Conservation (phyloP, 2,888 invertebrate species). For the Alsophila aescularia region DNA sequence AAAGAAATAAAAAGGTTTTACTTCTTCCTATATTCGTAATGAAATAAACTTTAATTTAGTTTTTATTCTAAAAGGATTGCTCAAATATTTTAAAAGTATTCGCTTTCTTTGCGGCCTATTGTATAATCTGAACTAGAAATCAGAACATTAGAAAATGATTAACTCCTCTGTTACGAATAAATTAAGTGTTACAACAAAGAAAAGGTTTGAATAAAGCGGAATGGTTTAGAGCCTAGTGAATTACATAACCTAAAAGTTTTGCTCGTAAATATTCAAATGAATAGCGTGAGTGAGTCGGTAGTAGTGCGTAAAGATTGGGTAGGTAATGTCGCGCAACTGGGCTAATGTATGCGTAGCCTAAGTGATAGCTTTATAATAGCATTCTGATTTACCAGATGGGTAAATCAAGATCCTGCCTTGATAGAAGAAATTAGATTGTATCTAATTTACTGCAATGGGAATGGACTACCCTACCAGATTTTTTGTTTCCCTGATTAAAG, state of each 20-base stretch:
- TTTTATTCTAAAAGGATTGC: too few species aligned
- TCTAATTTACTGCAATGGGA: background rate
- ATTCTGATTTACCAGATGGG: slow-evolving; percentile 14
- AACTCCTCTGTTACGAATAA: slow-evolving; percentile 21
- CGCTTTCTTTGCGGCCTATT: too few species aligned
- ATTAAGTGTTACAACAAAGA: slow-evolving; percentile 24
- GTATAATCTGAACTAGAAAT: slow-evolving; percentile 14
- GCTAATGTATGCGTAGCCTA: slow-evolving; percentile 45
- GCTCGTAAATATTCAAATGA: slow-evolving; percentile 57
- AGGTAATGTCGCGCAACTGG: slow-evolving; percentile 41
- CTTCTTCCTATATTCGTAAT: too few species aligned
- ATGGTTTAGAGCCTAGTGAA: slow-evolving; percentile 45
- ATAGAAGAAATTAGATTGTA: slow-evolving; percentile 3
- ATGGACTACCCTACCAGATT: too few species aligned
- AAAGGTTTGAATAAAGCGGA: slow-evolving; percentile 34
- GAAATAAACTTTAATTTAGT: too few species aligned
- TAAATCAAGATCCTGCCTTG: slow-evolving; percentile 20
- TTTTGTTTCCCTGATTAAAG: too few species aligned
- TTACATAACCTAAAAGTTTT: slow-evolving; percentile 52
- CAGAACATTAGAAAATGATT: slow-evolving; percentile 20
- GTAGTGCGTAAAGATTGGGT: slow-evolving; percentile 47
- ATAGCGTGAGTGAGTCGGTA: slow-evolving; percentile 51
- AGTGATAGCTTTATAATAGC: slow-evolving; percentile 42
- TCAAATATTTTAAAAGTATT: too few species aligned
- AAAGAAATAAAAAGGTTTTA: too few species aligned